Evolutionary conservation across 2,113 vertebrate species (phyloP).

Genomic region (Trichomycterus rosablanca): DNA sequence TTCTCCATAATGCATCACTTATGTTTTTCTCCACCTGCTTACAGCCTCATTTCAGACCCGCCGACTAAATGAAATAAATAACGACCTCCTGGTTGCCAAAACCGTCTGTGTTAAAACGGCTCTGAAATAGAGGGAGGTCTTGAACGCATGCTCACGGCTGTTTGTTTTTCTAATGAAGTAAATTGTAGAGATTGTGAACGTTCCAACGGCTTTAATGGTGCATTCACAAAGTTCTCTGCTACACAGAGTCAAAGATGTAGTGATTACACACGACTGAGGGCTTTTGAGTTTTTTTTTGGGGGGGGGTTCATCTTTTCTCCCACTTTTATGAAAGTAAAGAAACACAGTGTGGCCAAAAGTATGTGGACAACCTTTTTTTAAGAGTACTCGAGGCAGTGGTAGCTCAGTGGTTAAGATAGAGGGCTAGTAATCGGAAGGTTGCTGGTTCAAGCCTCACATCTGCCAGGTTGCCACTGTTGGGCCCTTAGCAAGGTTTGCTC

Average conservation of each 20-base stretch:
- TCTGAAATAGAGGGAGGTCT: constrained; percentile 43
- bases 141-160: constrained; percentile 38
- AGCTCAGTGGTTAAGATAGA: no score
- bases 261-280: constrained; percentile 21
- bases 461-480: no score
- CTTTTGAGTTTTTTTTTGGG: neutral
- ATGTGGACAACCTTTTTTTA: no score
- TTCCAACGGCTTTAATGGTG: constrained; percentile 52
- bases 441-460: no score
- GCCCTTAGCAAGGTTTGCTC: no score
- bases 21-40: constrained; percentile 56
- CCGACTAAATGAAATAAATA: constrained; percentile 18
- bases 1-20: constrained; percentile 36
- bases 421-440: no score
- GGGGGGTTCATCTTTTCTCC: no score
- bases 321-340: no score
- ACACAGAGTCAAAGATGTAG: constrained; percentile 17
- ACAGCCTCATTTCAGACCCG: constrained; percentile 58
- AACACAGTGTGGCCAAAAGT: no score
- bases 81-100: neutral
- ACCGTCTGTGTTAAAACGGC: constrained; percentile 38
- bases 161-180: constrained; percentile 59
- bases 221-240: constrained; percentile 23
- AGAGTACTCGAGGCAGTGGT: no score
- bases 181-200: constrained; percentile 51